Conservation (phyloP, 2,113 vertebrate genomes). For the Grus americana region DNA sequence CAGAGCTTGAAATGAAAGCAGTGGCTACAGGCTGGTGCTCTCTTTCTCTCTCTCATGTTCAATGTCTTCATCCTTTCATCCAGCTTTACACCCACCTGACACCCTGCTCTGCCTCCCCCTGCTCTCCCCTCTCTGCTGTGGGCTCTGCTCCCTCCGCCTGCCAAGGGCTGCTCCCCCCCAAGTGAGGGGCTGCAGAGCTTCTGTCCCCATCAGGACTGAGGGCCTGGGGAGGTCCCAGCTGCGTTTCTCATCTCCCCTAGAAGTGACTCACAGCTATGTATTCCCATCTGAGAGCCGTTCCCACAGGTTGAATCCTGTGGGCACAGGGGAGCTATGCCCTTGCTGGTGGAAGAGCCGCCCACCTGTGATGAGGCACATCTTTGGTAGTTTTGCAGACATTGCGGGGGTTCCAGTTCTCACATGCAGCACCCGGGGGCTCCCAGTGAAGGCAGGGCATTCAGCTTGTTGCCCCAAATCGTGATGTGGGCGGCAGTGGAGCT, state of each 20-base stretch:
- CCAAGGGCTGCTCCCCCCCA: background rate
- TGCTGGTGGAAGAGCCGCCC: background rate
- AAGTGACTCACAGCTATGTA: background rate
- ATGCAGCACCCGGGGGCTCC: background rate
- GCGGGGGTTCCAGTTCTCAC: background rate
- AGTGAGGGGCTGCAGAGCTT: background rate
- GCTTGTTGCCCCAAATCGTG: background rate
- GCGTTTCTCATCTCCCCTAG: background rate
- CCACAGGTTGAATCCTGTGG: rapidly evolving
- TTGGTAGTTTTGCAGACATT: background rate
- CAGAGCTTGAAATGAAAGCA: background rate
- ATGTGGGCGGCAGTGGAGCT: background rate
- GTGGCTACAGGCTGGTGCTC: background rate
- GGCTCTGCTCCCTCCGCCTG: slow-evolving; percentile 32
- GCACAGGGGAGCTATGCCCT: rapidly evolving
- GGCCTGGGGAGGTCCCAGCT: background rate
- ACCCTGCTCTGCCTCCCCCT: slow-evolving; percentile 20
- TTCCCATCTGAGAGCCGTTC: background rate
- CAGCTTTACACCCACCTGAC: background rate
- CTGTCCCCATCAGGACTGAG: background rate
- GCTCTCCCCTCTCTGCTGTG: background rate
- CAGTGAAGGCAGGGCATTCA: background rate
- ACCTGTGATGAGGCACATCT: rapidly evolving
- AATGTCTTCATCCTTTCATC: slow-evolving; percentile 53
- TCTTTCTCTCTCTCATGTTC: slow-evolving; percentile 6